Conservation (phyloP, 2,888 invertebrate genomes). For the Melangyna quadrimaculata region DNA sequence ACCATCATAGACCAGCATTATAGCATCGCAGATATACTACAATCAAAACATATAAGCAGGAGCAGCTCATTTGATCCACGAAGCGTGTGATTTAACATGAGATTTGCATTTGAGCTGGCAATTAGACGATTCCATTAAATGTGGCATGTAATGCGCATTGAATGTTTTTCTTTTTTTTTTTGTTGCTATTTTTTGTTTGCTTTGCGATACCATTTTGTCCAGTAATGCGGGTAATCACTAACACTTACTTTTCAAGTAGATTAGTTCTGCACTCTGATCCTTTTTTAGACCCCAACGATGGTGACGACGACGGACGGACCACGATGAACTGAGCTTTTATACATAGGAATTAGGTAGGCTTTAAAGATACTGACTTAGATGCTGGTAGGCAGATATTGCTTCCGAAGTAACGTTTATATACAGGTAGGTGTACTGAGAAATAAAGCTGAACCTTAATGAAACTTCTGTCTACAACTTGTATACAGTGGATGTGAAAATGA, state of each 20-base stretch:
- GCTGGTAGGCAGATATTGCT: constrained; percentile 23
- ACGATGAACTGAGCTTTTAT: background rate
- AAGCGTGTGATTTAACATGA: constrained; percentile 72
- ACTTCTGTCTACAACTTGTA: background rate
- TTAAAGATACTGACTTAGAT: constrained; percentile 21
- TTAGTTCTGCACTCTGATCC: constrained; percentile 32
- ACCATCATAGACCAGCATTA: constrained; percentile 14
- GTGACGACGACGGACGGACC: background rate
- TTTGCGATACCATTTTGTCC: constrained; percentile 63
- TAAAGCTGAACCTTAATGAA: background rate
- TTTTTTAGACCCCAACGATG: background rate
- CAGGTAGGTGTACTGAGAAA: background rate
- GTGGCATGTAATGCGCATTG: constrained; percentile 73
- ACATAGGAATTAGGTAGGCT: constrained; percentile 17
- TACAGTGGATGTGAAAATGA: background rate
- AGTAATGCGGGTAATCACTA: constrained; percentile 71
- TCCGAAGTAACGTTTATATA: constrained; percentile 23
- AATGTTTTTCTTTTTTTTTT: constrained; percentile 49
- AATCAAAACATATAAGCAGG: constrained; percentile 29
- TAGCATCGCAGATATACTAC: background rate
- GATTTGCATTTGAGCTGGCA: constrained; percentile 74
- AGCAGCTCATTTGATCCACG: constrained; percentile 67
- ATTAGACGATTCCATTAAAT: constrained; percentile 74
- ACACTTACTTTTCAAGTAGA: constrained; percentile 51
- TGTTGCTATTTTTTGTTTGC: background rate